Evolutionary conservation across 2,797 vertebrate genomes (phyloP).

Genomic region (Vireo griseus): DNA sequence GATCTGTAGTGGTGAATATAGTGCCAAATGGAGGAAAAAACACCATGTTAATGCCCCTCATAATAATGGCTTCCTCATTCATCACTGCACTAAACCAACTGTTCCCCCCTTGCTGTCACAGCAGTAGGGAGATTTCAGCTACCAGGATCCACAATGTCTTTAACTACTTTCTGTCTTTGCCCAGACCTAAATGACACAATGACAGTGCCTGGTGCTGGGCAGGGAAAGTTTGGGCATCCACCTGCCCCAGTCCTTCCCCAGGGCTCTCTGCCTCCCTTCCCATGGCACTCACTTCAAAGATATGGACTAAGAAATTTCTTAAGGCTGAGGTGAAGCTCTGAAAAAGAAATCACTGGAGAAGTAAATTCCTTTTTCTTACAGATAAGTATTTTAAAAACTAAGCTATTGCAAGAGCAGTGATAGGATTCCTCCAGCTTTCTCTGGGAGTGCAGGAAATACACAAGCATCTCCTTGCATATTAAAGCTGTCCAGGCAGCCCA

Average conservation of each 20-base stretch:
- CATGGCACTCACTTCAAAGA: background rate
- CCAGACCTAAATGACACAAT: background rate
- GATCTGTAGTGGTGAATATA: background rate
- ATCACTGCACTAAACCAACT: slow-evolving; percentile 3
- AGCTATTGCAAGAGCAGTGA: background rate
- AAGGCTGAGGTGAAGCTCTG: background rate
- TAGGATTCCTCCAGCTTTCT: background rate
- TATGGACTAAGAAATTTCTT: background rate
- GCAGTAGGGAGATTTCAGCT: slow-evolving; percentile 4
- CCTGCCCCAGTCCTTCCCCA: background rate
- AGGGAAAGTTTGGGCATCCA: background rate
- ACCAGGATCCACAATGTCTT: background rate
- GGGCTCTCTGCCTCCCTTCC: background rate
- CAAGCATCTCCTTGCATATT: background rate
- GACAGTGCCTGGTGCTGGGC: background rate
- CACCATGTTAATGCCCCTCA: background rate
- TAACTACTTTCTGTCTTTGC: background rate
- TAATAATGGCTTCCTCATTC: background rate
- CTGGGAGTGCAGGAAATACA: background rate
- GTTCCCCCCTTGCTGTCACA: background rate
- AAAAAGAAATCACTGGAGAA: background rate
- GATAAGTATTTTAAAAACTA: background rate
- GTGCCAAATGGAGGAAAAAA: background rate
- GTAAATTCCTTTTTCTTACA: background rate
- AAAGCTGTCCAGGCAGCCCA: background rate